phyloP scores from a whole-genome alignment of 2,113 vertebrate genomes.

The Protobothrops mucrosquamatus region DNA sequence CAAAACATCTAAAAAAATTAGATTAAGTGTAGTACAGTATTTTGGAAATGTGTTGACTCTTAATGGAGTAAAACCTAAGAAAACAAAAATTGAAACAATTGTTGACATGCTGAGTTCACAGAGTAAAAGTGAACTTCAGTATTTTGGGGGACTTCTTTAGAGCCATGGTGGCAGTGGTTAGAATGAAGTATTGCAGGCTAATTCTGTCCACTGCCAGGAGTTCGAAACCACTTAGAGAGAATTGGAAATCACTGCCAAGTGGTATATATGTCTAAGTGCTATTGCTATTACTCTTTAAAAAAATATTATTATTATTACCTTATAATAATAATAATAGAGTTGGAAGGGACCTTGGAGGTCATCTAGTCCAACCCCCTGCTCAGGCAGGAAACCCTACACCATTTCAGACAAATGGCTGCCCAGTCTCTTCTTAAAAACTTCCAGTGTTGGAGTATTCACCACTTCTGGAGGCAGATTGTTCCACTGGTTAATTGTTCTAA shows the following conservation, averaged over 20 bases:
- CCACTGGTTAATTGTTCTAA: too few relatives aligned
- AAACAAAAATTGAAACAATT: background rate
- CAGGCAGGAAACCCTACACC: too few relatives aligned
- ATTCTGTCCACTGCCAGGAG: background rate
- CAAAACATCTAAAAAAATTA: background rate
- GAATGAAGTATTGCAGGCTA: background rate
- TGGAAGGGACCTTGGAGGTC: too few relatives aligned
- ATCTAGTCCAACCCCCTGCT: too few relatives aligned
- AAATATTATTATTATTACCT: too few relatives aligned
- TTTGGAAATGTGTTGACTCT: background rate
- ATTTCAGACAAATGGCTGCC: too few relatives aligned
- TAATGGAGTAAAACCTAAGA: background rate
- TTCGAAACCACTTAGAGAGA: background rate
- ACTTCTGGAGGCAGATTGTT: too few relatives aligned
- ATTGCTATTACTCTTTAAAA: background rate
- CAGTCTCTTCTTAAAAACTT: too few relatives aligned
- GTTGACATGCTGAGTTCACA: background rate
- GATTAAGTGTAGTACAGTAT: background rate
- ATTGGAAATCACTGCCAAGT: too few relatives aligned
- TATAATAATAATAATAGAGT: too few relatives aligned
- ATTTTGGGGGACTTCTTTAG: background rate
- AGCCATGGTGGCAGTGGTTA: background rate
- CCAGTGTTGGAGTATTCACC: too few relatives aligned
- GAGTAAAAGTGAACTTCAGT: background rate
- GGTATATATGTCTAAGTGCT: background rate